A percentile compares a stretch with the other conserved stretches of the same genome.
These are phyloP conservation scores for Tragulus kanchil DNA, from an alignment of 2,113 vertebrate genomes.

Conservation along the genomic window DNA sequence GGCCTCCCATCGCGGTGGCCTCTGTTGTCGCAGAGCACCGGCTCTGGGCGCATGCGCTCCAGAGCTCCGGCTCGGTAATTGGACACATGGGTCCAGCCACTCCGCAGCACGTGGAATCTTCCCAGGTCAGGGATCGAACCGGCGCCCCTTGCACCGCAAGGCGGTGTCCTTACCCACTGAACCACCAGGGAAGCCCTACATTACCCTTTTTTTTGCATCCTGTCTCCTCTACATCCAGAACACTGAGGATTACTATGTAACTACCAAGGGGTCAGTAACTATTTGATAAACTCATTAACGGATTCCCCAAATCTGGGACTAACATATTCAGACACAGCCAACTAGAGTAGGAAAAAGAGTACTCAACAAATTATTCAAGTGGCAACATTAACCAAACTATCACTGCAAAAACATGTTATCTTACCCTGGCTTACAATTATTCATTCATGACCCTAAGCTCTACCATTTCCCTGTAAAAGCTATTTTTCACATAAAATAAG, in stretches of 20 bases:
- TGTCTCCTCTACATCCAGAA: background rate
- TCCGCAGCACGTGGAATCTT: too few relatives aligned
- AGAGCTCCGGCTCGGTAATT: too few relatives aligned
- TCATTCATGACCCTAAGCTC: background rate
- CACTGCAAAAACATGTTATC: background rate
- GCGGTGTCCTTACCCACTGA: too few relatives aligned
- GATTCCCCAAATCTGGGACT: background rate
- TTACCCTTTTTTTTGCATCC: background rate
- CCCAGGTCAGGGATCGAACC: too few relatives aligned
- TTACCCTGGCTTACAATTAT: constrained; percentile 12
- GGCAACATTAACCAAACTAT: constrained; percentile 8
- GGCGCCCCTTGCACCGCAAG: too few relatives aligned
- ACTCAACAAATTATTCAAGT: background rate
- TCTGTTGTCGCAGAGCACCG: too few relatives aligned
- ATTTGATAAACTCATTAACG: constrained; percentile 27
- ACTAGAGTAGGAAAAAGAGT: background rate
- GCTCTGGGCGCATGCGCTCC: too few relatives aligned
- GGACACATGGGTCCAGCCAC: too few relatives aligned
- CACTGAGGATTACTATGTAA: background rate
- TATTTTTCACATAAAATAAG: constrained; percentile 30
- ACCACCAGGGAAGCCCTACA: too few relatives aligned
- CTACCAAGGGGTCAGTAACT: background rate
- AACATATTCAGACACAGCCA: constrained; percentile 11
- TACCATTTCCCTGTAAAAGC: constrained; percentile 38
- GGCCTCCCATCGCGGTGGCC: too few relatives aligned